Evolutionary conservation across 2,888 invertebrate species (phyloP).

Genomic region (Polymixis flavicincta): DNA sequence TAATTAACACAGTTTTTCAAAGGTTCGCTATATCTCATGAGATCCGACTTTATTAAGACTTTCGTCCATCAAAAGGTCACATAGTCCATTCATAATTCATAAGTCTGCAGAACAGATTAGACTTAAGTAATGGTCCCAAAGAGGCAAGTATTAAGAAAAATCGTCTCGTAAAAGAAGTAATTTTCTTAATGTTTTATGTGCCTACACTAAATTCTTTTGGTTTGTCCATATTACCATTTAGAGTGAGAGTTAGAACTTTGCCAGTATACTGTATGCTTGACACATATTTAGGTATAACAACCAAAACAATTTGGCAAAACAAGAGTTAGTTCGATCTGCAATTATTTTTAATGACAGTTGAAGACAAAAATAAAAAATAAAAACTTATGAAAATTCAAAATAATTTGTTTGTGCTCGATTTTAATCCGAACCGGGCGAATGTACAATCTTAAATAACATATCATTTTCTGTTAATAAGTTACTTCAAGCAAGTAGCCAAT

Average conservation of each 20-base stretch:
- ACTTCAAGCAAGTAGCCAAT: no score
- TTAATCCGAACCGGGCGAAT: no score
- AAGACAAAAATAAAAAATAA: no score
- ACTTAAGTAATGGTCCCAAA: constrained; percentile 44
- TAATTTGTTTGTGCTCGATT: neutral
- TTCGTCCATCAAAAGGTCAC: constrained; percentile 48
- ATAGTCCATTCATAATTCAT: constrained; percentile 56
- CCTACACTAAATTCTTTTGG: constrained; percentile 4
- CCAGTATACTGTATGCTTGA: neutral
- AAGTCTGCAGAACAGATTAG: constrained; percentile 54
- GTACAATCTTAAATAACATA: no score
- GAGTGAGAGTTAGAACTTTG: neutral
- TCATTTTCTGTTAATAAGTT: no score
- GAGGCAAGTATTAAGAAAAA: constrained; percentile 42
- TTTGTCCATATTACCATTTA: neutral
- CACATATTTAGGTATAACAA: neutral
- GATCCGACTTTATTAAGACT: constrained; percentile 43
- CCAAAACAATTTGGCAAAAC: no score
- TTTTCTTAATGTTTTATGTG: constrained; percentile 31
- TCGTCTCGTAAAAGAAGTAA: constrained; percentile 16
- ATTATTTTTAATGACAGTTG: neutral
- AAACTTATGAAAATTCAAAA: neutral
- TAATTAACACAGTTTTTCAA: constrained; percentile 37
- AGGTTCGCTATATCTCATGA: constrained; percentile 30
- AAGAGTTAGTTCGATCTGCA: no score